Conservation (phyloP, 2,888 invertebrate genomes). For the Scaptomyza parva region DNA sequence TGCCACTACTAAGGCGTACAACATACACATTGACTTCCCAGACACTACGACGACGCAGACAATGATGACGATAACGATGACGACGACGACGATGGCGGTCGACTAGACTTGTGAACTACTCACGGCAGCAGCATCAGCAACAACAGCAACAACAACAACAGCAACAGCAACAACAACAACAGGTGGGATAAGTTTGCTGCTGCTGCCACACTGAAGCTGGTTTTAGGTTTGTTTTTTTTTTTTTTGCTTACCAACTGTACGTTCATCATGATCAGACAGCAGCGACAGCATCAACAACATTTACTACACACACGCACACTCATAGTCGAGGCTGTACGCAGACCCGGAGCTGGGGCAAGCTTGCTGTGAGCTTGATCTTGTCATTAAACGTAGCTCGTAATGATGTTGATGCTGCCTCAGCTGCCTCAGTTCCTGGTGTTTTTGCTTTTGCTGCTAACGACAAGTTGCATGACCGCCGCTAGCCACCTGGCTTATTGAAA, state of each 20-base stretch:
- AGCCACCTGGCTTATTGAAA: slow-evolving; percentile 71
- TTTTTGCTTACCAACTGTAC: slow-evolving; percentile 47
- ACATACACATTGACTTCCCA: slow-evolving; percentile 78
- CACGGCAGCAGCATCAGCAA: slow-evolving; percentile 45
- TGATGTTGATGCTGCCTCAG: slow-evolving; percentile 57
- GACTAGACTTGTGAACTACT: slow-evolving; percentile 71
- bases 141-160: slow-evolving; percentile 57
- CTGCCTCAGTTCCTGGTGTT: slow-evolving; percentile 7
- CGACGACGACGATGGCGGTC: slow-evolving; percentile 56
- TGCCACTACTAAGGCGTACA: slow-evolving; percentile 75
- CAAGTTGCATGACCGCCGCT: slow-evolving; percentile 74
- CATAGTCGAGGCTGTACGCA: slow-evolving; percentile 32
- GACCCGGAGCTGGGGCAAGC: slow-evolving; percentile 48
- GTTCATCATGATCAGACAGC: slow-evolving; percentile 69
- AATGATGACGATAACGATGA: slow-evolving; percentile 30
- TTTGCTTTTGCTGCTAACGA: slow-evolving; percentile 32
- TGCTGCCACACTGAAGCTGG: slow-evolving; percentile 74
- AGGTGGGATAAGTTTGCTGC: slow-evolving; percentile 72
- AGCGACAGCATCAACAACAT: slow-evolving; percentile 57
- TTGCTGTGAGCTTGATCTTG: slow-evolving; percentile 81
- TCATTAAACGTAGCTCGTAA: slow-evolving; percentile 80
- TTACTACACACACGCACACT: slow-evolving; percentile 50
- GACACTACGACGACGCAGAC: slow-evolving; percentile 69
- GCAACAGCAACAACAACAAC: slow-evolving; percentile 52
- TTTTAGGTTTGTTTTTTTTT: slow-evolving; percentile 51